phyloP scores from a whole-genome alignment of 2,797 vertebrate genomes.

The Salmo trutta region DNA sequence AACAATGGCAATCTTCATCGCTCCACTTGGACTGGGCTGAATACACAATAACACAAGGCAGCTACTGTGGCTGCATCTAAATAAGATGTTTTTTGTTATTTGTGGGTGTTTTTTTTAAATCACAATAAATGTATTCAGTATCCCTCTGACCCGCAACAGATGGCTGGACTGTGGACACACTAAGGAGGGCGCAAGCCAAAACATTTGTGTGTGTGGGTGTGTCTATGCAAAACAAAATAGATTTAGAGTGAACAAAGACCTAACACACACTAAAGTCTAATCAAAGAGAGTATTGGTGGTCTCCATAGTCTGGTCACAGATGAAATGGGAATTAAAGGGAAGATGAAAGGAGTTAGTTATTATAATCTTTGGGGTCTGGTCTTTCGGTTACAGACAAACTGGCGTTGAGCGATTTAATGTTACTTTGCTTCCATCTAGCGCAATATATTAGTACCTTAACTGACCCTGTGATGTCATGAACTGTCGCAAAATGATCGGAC shows the following conservation, averaged over 20 bases:
- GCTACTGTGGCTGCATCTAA: conserved; percentile 66
- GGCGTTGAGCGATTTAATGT: not conserved
- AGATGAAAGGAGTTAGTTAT: not conserved
- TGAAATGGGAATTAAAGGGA: not conserved
- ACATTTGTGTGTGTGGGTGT: conserved; percentile 8
- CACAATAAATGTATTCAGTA: conserved; percentile 73
- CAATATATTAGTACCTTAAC: not conserved
- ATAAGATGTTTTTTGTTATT: conserved; percentile 70
- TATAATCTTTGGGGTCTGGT: not conserved
- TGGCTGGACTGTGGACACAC: conserved; percentile 18
- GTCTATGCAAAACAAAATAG: not conserved
- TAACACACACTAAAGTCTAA: not conserved
- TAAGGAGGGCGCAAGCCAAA: not conserved
- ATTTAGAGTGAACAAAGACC: not conserved
- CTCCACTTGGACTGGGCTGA: conserved; percentile 76
- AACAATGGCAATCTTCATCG: conserved; percentile 84
- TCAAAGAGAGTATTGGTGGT: not conserved
- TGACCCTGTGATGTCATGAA: conserved; percentile 11
- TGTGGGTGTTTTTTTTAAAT: conserved; percentile 14
- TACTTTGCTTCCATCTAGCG: not conserved
- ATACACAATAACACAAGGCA: conserved; percentile 54
- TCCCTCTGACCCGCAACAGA: conserved; percentile 58
- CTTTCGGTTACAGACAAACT: no score
- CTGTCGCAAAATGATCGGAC: conserved; percentile 11
- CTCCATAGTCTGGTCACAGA: not conserved